Base-by-base conservation (phyloP, 2,797 vertebrate genomes). In the Neostethus bicornis region DNA sequence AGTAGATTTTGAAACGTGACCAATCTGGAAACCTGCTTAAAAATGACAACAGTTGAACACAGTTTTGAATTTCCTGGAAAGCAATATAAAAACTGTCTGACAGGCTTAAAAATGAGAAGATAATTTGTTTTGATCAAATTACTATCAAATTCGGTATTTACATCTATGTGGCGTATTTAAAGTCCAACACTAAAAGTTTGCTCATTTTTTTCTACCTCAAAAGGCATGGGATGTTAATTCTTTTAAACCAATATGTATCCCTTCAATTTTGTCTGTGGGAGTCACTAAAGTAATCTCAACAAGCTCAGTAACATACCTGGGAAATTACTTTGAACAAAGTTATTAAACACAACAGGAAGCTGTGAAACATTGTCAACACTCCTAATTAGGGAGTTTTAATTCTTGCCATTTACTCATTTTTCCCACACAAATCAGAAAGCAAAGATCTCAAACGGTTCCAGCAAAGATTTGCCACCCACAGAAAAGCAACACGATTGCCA, bases 331-430 rank as follows among this genome's bases (percentile, higher is more conserved):
- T 68, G 29, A 77, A 73, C 47, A 13, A 61, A 71, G 61, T 81
- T 73, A 79, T 83, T 78, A 81, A 81, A 74, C 68, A 66, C 81
- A 77, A 75, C 59, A 79, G 65, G 77, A 80, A 19, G 29, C 38
- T 41, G 13, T 48, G 35, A 76, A 77, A 79, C 32, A 44, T 61
- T 73, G 62, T 76, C 66, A 70, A 45, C 43, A 47, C 51, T 61
- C 71, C 75, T 77, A 78, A 85, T 82, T 76, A 77, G 57, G 31
- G 60, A 71, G 71, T 80, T 84, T 76, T 70, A 79, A 86, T 86
- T 78, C 72, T 45, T 50, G 38, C 60, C 72, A 77, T 72, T 70
- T 70, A 77, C 81, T 77, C 59, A 78, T 50, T 73, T 81, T 72
- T 62, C 44, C 69, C 50, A 72, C 57, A 82, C 54, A 75, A 72